These are phyloP conservation scores for Tethya wilhelma DNA, from an alignment of 37 sponge, comb jelly and placozoan species.

Conservation along the genomic window DNA sequence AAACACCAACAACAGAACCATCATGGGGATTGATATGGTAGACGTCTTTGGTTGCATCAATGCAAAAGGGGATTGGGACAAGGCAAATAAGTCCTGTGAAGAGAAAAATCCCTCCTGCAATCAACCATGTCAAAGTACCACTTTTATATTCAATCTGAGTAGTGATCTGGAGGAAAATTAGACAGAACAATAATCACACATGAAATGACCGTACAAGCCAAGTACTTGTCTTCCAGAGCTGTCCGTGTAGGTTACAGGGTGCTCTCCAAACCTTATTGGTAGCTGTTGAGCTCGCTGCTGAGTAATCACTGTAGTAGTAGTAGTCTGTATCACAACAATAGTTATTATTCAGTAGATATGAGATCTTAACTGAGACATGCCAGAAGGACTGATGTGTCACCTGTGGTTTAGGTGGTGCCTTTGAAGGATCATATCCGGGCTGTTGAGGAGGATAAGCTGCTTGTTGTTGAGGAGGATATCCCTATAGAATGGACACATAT, in stretches of 20 bases:
- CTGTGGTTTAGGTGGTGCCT: too few relatives aligned
- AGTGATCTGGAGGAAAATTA: not conserved
- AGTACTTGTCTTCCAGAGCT: conserved; percentile 8
- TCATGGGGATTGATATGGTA: conserved; percentile 31
- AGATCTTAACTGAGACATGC: too few relatives aligned
- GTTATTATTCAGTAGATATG: too few relatives aligned
- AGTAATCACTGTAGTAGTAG: conserved; percentile 1
- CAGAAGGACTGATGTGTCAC: too few relatives aligned
- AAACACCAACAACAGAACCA: conserved; percentile 35
- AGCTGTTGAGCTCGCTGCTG: not conserved
- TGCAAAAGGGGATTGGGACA: too few relatives aligned
- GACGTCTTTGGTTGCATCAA: conserved; percentile 22
- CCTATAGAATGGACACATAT: too few relatives aligned
- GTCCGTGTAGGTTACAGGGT: conserved; percentile 17
- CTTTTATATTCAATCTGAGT: conserved; percentile 9
- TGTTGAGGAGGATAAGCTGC: too few relatives aligned
- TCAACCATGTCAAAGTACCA: conserved; percentile 23
- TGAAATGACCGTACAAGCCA: too few relatives aligned
- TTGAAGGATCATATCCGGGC: too few relatives aligned
- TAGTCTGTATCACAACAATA: too few relatives aligned
- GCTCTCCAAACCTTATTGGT: not conserved
- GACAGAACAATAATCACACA: not conserved
- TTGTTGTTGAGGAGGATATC: too few relatives aligned
- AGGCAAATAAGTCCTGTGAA: not conserved
- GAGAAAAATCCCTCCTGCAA: not conserved